phyloP scores from a whole-genome alignment of 2,797 vertebrate species.

The Rhinella marina region DNA sequence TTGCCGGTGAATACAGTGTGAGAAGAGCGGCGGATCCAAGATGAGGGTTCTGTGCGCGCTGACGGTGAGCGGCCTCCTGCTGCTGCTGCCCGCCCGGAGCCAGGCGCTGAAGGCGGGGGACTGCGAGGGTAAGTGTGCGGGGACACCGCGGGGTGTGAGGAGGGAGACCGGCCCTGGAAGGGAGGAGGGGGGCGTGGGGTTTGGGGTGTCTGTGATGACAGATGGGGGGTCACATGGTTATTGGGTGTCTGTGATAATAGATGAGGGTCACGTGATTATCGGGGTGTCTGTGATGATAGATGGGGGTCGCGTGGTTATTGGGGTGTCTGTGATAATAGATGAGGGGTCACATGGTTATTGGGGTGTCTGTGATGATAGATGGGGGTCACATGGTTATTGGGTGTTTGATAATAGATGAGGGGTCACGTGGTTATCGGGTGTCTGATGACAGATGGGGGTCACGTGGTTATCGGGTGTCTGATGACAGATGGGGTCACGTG shows the following conservation, averaged over 20 bases:
- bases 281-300: not conserved
- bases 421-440: no score
- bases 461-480: not conserved
- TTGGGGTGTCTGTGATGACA: not conserved
- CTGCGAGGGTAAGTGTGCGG: conserved; percentile 84
- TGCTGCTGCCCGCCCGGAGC: conserved; percentile 73
- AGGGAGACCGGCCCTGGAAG: not conserved
- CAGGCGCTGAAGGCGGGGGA: conserved; percentile 83
- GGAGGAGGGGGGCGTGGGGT: not conserved
- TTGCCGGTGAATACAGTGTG: conserved; percentile 55
- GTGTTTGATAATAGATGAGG: no score
- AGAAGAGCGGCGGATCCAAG: conserved; percentile 54
- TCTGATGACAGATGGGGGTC: no score
- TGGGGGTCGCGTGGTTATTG: not conserved
- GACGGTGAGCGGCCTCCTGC: conserved; percentile 82
- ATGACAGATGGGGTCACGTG: not conserved
- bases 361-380: no score
- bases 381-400: not conserved
- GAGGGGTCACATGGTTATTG: no score
- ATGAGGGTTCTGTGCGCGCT: conserved; percentile 77
- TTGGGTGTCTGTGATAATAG: no score
- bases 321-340: no score
- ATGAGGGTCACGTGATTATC: not conserved
- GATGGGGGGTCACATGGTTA: not conserved
- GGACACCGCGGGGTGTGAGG: no score